Conservation (phyloP, 2,113 vertebrate genomes). For the Coturnix japonica region DNA sequence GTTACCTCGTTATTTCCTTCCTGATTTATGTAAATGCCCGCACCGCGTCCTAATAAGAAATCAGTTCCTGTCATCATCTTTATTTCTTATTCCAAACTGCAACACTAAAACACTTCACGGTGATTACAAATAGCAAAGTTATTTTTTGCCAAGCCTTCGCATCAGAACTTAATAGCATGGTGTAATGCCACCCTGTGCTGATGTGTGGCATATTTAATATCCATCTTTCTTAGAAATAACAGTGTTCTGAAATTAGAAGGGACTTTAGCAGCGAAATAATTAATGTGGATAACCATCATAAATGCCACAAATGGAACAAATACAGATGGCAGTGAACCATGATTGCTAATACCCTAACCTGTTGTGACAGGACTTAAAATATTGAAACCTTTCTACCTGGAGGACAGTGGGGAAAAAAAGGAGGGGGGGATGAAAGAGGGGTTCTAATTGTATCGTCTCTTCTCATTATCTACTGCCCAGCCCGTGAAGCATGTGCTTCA, state of each 20-base stretch:
- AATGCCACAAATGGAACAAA: slow-evolving; percentile 76
- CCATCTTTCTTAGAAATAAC: slow-evolving; percentile 79
- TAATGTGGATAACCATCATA: slow-evolving; percentile 77
- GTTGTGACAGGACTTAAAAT: slow-evolving; percentile 71
- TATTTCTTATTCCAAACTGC: slow-evolving; percentile 65
- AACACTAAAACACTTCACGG: slow-evolving; percentile 71
- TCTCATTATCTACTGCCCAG: neutral
- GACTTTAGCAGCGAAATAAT: slow-evolving; percentile 79
- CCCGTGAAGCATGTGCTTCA: rapidly evolving
- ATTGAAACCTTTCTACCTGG: slow-evolving; percentile 36
- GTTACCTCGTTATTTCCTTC: slow-evolving; percentile 36
- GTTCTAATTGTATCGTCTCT: slow-evolving; percentile 16
- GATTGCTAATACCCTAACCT: slow-evolving; percentile 75
- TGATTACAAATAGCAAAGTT: slow-evolving; percentile 77
- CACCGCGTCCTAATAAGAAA: slow-evolving; percentile 60
- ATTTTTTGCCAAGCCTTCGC: slow-evolving; percentile 72
- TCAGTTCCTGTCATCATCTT: slow-evolving; percentile 67
- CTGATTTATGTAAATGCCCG: slow-evolving; percentile 58
- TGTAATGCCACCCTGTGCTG: slow-evolving; percentile 73
- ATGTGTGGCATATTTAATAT: slow-evolving; percentile 81
- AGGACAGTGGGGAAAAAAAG: neutral
- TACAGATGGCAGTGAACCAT: slow-evolving; percentile 69
- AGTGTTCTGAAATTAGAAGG: slow-evolving; percentile 78
- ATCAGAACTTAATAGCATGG: slow-evolving; percentile 76
- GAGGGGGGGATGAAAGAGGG: neutral